phyloP scores from a whole-genome alignment of 2,797 vertebrate genomes.

The Diglossa cyanea region DNA sequence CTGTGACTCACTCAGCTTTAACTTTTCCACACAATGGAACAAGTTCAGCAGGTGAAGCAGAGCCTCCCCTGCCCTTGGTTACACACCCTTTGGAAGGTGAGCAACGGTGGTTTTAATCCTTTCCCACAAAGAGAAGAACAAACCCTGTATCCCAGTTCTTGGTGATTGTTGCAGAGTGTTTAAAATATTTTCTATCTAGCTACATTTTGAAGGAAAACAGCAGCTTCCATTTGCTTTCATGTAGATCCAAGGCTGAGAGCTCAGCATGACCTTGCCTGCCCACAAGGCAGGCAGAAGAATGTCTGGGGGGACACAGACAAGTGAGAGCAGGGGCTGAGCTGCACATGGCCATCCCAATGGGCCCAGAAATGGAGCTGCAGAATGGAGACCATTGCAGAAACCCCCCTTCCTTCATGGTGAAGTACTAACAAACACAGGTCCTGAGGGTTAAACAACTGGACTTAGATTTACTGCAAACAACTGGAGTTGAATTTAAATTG shows the following conservation, averaged over 20 bases:
- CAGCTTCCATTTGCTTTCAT: not conserved
- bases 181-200: not conserved
- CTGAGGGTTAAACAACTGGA: not conserved
- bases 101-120: not conserved
- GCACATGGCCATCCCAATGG: accelerated
- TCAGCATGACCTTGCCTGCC: not conserved
- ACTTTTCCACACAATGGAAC: not conserved
- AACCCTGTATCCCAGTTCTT: not conserved
- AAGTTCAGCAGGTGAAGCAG: constrained; percentile 31
- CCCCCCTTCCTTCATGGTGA: not conserved
- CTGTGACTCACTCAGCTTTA: constrained; percentile 16
- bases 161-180: not conserved
- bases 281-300: not conserved
- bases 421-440: accelerated
- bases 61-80: not conserved
- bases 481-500: not conserved
- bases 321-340: not conserved
- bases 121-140: not conserved
- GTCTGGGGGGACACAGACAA: not conserved
- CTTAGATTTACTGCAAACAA: not conserved
- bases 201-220: not conserved
- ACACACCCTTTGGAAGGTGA: not conserved
- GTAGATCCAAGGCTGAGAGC: not conserved
- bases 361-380: not conserved
- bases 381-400: not conserved